phyloP scores from a whole-genome alignment of 2,113 vertebrate genomes.

The Eudorcas thomsonii region DNA sequence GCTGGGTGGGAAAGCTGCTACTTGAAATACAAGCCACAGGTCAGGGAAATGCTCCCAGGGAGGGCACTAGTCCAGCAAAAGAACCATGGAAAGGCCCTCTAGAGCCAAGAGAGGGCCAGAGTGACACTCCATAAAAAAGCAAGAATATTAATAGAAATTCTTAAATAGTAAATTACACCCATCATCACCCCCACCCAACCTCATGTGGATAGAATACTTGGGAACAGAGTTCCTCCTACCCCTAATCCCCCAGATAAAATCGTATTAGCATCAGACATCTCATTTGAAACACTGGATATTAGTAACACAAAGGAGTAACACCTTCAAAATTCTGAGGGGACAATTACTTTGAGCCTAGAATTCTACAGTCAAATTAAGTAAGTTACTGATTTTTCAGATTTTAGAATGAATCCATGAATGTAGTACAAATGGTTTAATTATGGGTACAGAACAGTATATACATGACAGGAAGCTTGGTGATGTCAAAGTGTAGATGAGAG shows the following conservation, averaged over 20 bases:
- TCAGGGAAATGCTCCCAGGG: background rate
- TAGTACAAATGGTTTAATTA: background rate
- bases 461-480: background rate
- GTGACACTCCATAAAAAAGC: background rate
- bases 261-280: background rate
- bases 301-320: background rate
- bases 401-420: background rate
- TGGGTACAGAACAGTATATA: background rate
- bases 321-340: background rate
- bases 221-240: background rate
- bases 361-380: background rate
- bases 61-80: background rate
- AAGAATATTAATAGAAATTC: background rate
- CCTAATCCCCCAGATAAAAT: background rate
- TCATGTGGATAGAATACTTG: background rate
- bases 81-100: background rate
- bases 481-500: background rate
- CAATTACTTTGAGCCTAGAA: background rate
- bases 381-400: background rate
- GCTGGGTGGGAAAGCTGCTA: background rate
- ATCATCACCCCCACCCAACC: background rate
- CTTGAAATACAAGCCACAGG: background rate
- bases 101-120: background rate
- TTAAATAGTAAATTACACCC: background rate
- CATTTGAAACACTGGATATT: background rate